These are phyloP conservation scores for Uria aalge DNA, from an alignment of 2,113 vertebrate genomes.

Conservation along the genomic window DNA sequence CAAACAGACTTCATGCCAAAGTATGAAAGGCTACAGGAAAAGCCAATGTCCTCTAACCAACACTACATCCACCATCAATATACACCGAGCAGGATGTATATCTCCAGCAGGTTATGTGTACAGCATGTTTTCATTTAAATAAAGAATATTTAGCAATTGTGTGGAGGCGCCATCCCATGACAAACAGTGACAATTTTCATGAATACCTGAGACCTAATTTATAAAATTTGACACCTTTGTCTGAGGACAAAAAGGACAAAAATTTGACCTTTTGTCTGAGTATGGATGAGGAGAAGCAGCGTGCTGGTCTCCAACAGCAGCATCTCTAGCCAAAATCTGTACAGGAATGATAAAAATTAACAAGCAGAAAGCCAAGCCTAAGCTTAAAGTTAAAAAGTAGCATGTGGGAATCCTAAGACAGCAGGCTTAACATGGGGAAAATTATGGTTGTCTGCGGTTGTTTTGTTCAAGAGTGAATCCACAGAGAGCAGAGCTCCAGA, in stretches of 20 bases:
- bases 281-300: not conserved
- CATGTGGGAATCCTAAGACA: not conserved
- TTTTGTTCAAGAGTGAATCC: not conserved
- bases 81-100: not conserved
- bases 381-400: not conserved
- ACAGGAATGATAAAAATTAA: fast-evolving
- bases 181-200: not conserved
- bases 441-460: not conserved
- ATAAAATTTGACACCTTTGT: not conserved
- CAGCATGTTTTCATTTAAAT: not conserved
- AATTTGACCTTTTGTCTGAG: not conserved
- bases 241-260: no score
- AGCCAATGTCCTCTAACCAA: not conserved
- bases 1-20: not conserved
- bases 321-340: not conserved
- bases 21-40: not conserved
- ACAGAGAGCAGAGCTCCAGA: not conserved
- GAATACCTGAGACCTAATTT: not conserved
- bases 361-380: not conserved
- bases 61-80: no score
- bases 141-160: not conserved
- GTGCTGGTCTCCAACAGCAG: not conserved
- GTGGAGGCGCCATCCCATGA: fast-evolving
- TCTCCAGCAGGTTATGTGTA: not conserved
- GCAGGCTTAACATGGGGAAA: not conserved